Conservation (phyloP, 2,888 invertebrate species). For the Ryuthela nishihirai region DNA sequence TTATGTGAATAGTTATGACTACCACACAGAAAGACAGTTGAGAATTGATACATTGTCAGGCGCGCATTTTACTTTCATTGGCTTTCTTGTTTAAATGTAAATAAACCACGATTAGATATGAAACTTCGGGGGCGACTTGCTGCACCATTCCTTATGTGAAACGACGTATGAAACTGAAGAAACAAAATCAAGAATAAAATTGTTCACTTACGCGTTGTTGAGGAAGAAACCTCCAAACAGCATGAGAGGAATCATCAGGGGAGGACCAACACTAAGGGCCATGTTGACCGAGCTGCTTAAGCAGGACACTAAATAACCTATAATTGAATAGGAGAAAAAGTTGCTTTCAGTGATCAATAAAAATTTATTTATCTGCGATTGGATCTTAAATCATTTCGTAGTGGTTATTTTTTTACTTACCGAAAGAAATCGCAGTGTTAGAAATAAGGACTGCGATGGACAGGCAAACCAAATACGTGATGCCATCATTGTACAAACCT, state of each 20-base stretch:
- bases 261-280: conserved; percentile 86
- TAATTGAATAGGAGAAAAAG: conserved; percentile 42
- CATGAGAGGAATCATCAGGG: conserved; percentile 87
- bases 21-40: too few species aligned
- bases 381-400: too few species aligned
- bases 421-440: conserved; percentile 81
- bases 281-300: conserved; percentile 75
- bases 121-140: too few species aligned
- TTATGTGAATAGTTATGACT: too few species aligned
- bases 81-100: too few species aligned
- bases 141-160: too few species aligned
- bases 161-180: too few species aligned
- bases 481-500: conserved; percentile 45
- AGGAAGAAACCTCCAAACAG: conserved; percentile 94
- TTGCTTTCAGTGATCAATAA: neutral
- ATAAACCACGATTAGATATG: too few species aligned
- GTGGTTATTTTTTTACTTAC: conserved; percentile 44
- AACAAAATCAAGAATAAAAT: too few species aligned
- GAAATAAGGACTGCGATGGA: conserved; percentile 72
- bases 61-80: too few species aligned
- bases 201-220: conserved; percentile 73
- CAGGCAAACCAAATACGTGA: conserved; percentile 61
- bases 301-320: conserved; percentile 89
- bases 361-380: too few species aligned
- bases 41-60: too few species aligned